Percentiles rank a stretch among this genome's conserved stretches.
Evolutionary conservation across 2,797 vertebrate genomes (phyloP).

Genomic region (Oryzias dopingdopingensis): DNA sequence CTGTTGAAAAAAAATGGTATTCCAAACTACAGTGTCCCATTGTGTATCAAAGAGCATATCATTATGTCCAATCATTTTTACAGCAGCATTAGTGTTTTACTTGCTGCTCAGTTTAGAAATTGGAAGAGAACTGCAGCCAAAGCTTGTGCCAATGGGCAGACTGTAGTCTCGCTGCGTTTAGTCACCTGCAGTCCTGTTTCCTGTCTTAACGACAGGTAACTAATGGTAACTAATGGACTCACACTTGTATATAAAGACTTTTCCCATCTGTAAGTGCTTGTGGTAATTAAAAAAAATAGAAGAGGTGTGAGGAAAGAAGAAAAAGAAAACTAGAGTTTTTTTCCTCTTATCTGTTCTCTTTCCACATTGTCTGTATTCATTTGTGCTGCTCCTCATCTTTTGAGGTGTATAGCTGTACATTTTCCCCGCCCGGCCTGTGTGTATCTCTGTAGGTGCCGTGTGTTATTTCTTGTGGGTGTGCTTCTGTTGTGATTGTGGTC

Average conservation of each 20-base stretch:
- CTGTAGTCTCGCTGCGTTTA: slow-evolving; percentile 13
- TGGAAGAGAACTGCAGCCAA: background rate
- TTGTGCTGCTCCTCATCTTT: slow-evolving; percentile 29
- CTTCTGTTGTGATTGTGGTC: slow-evolving; percentile 65
- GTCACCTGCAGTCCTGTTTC: slow-evolving; percentile 20
- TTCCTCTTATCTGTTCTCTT: slow-evolving; percentile 36
- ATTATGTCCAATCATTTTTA: background rate
- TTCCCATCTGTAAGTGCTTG: slow-evolving; percentile 58
- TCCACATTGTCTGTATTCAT: slow-evolving; percentile 48
- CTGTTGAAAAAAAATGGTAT: slow-evolving; percentile 22
- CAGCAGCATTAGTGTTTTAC: fast-evolving
- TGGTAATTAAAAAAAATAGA: background rate
- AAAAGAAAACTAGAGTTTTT: slow-evolving; percentile 31
- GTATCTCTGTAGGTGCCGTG: slow-evolving; percentile 26
- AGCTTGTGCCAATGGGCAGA: background rate
- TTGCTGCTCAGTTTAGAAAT: background rate
- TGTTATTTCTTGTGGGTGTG: slow-evolving; percentile 67
- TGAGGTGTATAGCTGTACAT: slow-evolving; percentile 2
- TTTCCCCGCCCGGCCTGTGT: slow-evolving; percentile 13
- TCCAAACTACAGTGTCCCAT: background rate
- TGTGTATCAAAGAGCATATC: background rate
- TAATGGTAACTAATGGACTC: slow-evolving; percentile 31
- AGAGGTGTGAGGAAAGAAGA: slow-evolving; percentile 13
- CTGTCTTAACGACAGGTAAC: slow-evolving; percentile 29
- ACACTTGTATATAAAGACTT: slow-evolving; percentile 33